Conservation (phyloP, 1,140 invertebrate species). For the Apis laboriosa region DNA sequence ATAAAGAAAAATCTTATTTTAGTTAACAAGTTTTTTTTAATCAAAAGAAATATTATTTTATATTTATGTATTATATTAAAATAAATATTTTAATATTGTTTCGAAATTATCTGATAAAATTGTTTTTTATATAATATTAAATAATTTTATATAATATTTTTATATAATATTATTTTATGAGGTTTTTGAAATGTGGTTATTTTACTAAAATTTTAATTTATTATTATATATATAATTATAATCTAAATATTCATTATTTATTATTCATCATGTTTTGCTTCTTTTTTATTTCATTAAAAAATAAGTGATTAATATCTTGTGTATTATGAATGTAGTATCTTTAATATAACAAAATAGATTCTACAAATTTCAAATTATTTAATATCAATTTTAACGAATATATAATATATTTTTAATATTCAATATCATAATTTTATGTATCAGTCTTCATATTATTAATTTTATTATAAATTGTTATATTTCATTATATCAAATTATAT, state of each 20-base stretch:
- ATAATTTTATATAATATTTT: background rate
- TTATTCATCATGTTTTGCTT: background rate
- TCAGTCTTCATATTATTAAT: background rate
- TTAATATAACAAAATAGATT: background rate
- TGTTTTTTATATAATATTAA: background rate
- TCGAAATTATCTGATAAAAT: background rate
- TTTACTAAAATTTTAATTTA: constrained; percentile 8
- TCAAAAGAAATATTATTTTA: background rate
- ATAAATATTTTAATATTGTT: too few species aligned
- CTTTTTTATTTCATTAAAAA: background rate
- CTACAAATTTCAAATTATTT: background rate
- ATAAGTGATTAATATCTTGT: background rate
- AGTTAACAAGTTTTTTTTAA: background rate
- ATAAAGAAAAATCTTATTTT: background rate
- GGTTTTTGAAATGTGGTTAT: constrained; percentile 6
- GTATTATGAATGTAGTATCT: background rate
- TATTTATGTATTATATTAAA: background rate
- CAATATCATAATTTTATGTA: background rate
- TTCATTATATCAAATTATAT: background rate
- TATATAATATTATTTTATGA: constrained; percentile 18
- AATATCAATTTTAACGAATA: background rate
- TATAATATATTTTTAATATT: background rate
- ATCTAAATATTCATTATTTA: background rate
- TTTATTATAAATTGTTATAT: background rate
- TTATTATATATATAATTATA: background rate